Evolutionary conservation across 2,888 invertebrate genomes (phyloP), one percentile per base, ranked within the genome.

Genomic region (Saturnia japonica): DNA sequence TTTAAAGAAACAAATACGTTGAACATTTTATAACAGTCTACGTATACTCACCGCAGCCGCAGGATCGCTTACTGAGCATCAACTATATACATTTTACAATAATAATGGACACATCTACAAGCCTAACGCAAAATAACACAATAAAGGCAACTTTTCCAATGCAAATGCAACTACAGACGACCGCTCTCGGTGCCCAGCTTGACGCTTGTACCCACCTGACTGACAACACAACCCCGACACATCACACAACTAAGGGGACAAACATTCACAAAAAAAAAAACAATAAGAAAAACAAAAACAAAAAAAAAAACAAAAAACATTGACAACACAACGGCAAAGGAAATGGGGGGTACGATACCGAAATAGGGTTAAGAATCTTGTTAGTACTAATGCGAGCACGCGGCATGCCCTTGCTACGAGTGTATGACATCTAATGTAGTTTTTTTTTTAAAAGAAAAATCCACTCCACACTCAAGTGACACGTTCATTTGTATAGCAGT

Each of bases 381-480:
- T 91, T 92, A 91, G 91, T 91, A 81, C 73, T 77, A 54, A 80
- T 81, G 88, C 87, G 89, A 88, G 83, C 87, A 87, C 82, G 82
- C 89, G 86, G 86, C 93, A 92, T 93, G 93, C 93, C 85, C 90
- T 84, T 77, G 79, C 80, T 82, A 85, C 82, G 79, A 81, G 80
- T 85, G 80, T 85, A 80, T 80, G 77, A 76, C 73, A 75, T 74
- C 75, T 75, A 74, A 70, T 75, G 47, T 77, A 74, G 69, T 74
- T 75, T 77, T 79, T 80, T 82, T 83, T 80, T 83, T 82, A 85
- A 57, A 60, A 88, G 84, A 87, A 88, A 91, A 91, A 91, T 93
- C 93, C 93, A 93, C 93, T 91, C 93, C 93, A 93, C 93, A 93
- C 93, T 93, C 93, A 91, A 90, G 86, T 83, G 81, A 86, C 87